Percentiles rank a stretch among this genome's conserved stretches.
Conservation (phyloP, 2,888 invertebrate species). For the Neoitamus cyanurus region DNA sequence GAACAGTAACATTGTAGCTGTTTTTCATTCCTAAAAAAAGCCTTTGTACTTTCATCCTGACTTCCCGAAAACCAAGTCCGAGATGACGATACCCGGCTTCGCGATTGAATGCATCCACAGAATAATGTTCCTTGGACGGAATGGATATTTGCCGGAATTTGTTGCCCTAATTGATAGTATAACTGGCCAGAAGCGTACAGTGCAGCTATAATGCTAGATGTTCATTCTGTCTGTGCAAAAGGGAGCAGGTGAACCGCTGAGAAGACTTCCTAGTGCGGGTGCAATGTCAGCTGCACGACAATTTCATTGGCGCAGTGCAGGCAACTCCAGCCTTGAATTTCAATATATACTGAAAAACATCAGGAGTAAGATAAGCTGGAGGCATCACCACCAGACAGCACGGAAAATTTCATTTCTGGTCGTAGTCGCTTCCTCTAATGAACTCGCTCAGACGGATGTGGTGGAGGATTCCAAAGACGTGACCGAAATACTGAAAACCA, state of each 20-base stretch:
- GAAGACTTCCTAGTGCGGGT: neutral
- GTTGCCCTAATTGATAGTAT: neutral
- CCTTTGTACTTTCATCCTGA: neutral
- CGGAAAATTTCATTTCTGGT: neutral
- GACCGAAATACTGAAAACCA: constrained; percentile 25
- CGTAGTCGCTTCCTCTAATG: constrained; percentile 16
- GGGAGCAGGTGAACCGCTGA: neutral
- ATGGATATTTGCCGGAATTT: neutral
- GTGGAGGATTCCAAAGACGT: neutral
- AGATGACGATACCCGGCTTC: neutral
- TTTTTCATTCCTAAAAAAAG: neutral
- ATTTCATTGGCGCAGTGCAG: constrained; percentile 21
- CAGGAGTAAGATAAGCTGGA: neutral
- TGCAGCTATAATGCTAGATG: neutral
- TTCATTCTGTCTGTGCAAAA: neutral
- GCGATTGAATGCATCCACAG: neutral
- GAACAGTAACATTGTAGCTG: neutral
- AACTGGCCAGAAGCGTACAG: neutral
- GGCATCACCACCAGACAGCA: neutral
- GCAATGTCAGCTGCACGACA: constrained; percentile 26
- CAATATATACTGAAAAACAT: neutral
- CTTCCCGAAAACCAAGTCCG: neutral
- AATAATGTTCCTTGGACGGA: neutral
- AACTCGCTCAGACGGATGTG: constrained; percentile 13
- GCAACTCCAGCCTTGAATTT: neutral